phyloP scores from a whole-genome alignment of 2,888 invertebrate species.

The Schizaphis graminum region DNA sequence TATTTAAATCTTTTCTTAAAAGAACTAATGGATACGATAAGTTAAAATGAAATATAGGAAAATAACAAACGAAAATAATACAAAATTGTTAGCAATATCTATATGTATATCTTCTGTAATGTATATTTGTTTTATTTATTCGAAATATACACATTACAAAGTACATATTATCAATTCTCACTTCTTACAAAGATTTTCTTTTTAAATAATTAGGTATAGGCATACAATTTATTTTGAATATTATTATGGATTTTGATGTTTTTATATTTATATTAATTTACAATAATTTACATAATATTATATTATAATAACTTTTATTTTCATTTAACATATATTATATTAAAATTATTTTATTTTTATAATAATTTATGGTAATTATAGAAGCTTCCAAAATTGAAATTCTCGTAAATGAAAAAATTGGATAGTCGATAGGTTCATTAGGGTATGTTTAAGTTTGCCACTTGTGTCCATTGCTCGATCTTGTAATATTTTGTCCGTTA shows the following conservation, averaged over 20 bases:
- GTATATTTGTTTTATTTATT: neutral
- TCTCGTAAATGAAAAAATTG: neutral
- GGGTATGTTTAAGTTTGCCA: neutral
- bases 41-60: neutral
- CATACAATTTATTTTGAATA: neutral
- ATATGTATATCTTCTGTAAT: neutral
- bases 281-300: neutral
- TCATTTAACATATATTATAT: neutral
- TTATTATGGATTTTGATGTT: neutral
- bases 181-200: neutral
- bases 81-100: neutral
- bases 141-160: neutral
- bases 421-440: neutral
- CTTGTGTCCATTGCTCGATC: neutral
- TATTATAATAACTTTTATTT: neutral
- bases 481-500: neutral
- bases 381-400: neutral
- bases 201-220: neutral
- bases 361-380: neutral
- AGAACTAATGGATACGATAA: neutral
- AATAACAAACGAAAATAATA: neutral
- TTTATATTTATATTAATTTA: neutral
- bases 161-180: neutral
- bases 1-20: constrained; percentile 4
- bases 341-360: neutral